Percentiles rank a stretch among this genome's conserved stretches.
These are phyloP conservation scores for Calcarius ornatus DNA, from an alignment of 2,113 vertebrate genomes.

Conservation along the genomic window DNA sequence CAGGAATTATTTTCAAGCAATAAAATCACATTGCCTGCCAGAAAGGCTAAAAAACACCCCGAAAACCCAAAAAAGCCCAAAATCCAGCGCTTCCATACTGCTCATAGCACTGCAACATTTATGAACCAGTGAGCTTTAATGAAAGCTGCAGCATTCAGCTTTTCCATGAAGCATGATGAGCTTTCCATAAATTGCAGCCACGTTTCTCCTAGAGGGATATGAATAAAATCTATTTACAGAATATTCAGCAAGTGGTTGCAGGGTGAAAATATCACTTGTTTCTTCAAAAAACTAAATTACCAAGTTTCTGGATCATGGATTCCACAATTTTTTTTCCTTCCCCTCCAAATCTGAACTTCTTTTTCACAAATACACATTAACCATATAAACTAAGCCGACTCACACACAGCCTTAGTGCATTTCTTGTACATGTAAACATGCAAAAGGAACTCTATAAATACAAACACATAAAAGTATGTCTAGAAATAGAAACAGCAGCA, in stretches of 20 bases:
- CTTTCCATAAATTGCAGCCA: conserved; percentile 54
- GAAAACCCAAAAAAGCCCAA: background rate
- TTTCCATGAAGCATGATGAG: background rate
- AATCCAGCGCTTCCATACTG: background rate
- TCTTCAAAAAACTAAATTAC: conserved; percentile 38
- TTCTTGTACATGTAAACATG: background rate
- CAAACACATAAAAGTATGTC: background rate
- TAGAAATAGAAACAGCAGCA: background rate
- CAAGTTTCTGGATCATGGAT: background rate
- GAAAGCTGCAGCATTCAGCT: conserved; percentile 42
- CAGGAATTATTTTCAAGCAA: background rate
- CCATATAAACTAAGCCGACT: background rate
- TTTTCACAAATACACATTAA: background rate
- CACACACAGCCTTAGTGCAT: background rate
- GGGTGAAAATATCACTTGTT: conserved; percentile 24
- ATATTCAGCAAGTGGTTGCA: conserved; percentile 9
- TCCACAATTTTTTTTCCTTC: background rate
- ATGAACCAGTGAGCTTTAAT: background rate
- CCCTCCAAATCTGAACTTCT: background rate
- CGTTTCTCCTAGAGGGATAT: conserved; percentile 16
- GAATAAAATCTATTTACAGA: conserved; percentile 49
- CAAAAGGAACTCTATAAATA: background rate
- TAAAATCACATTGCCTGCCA: background rate
- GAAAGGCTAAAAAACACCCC: background rate
- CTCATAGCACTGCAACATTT: background rate